phyloP scores from a whole-genome alignment of 2,797 vertebrate genomes.

The Anguilla pacifica region DNA sequence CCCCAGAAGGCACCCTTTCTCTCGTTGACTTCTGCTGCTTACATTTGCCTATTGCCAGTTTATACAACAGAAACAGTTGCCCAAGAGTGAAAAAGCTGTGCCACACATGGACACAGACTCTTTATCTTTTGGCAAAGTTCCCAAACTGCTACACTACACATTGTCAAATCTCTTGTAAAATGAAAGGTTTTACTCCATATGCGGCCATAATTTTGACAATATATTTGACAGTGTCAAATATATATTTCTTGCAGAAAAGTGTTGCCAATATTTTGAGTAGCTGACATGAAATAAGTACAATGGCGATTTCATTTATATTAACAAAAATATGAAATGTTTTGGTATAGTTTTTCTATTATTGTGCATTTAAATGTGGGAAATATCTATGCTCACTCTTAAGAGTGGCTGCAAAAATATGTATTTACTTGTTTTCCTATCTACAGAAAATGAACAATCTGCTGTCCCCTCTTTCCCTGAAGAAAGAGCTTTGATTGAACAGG shows the following conservation, averaged over 20 bases:
- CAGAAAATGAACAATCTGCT: constrained; percentile 12
- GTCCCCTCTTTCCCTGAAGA: background rate
- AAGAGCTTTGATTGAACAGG: constrained; percentile 1
- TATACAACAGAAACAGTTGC: background rate
- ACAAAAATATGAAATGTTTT: too few relatives aligned
- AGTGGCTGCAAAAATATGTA: background rate
- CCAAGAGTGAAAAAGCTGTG: background rate
- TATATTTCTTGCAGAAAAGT: background rate
- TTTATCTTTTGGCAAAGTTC: too few relatives aligned
- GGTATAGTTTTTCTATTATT: too few relatives aligned
- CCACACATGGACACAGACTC: background rate
- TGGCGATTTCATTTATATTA: too few relatives aligned
- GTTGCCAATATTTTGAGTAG: background rate
- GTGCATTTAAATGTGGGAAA: background rate
- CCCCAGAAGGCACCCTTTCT: background rate
- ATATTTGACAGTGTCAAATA: too few relatives aligned
- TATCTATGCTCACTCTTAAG: background rate
- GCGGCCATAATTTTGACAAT: too few relatives aligned
- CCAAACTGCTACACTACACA: too few relatives aligned
- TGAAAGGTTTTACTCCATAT: too few relatives aligned
- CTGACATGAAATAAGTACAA: too few relatives aligned
- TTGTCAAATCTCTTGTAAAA: too few relatives aligned
- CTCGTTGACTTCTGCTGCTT: background rate
- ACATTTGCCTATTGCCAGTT: too few relatives aligned
- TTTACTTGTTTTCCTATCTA: background rate